Percentiles rank a stretch among this genome's conserved stretches.
These are phyloP conservation scores for Eupeodes luniger DNA, from an alignment of 2,888 invertebrate genomes.

Conservation along the genomic window DNA sequence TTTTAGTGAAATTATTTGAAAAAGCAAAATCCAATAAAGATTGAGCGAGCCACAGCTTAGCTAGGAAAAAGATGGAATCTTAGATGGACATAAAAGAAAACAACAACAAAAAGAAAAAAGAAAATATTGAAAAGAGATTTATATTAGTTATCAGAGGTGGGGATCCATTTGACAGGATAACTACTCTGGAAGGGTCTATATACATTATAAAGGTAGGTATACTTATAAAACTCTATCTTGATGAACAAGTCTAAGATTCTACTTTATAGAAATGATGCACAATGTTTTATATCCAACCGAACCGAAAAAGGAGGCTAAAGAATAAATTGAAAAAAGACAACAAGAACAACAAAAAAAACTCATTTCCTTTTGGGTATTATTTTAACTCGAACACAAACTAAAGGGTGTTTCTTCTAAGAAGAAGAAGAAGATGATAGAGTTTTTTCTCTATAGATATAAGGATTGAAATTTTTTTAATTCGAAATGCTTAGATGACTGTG, in stretches of 20 bases:
- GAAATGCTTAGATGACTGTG: not conserved
- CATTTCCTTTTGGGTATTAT: too few species aligned
- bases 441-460: constrained; percentile 6
- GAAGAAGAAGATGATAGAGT: not conserved
- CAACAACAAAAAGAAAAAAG: not conserved
- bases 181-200: not conserved
- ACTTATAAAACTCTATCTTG: too few species aligned
- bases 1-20: constrained; percentile 54
- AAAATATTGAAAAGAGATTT: constrained; percentile 50
- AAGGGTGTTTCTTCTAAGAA: not conserved
- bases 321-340: not conserved
- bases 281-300: not conserved
- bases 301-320: not conserved
- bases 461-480: not conserved
- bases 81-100: not conserved
- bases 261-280: not conserved
- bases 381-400: not conserved
- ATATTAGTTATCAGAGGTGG: constrained; percentile 60
- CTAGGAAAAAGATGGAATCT: not conserved
- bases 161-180: constrained; percentile 47
- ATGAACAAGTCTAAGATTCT: not conserved
- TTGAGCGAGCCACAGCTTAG: not conserved
- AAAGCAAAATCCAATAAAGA: constrained; percentile 58
- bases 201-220: too few species aligned
- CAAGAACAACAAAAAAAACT: too few species aligned